phyloP scores from a whole-genome alignment of 2,888 invertebrate genomes.

The Hirtodrosophila confusa region DNA sequence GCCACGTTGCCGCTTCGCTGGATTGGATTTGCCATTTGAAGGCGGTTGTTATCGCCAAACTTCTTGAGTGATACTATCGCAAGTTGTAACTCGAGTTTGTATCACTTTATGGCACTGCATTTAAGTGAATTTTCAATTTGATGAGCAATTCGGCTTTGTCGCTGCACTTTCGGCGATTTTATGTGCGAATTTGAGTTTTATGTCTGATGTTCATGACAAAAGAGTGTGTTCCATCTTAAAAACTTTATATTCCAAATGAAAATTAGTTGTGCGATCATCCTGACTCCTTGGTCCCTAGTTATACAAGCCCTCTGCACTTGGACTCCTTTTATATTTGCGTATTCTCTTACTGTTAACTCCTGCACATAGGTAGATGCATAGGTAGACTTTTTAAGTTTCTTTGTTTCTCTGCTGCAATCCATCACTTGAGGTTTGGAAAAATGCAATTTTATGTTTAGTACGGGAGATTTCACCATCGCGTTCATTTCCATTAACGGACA shows the following conservation, averaged over 20 bases:
- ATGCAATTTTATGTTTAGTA: too few species aligned
- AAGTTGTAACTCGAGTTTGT: conserved; percentile 42
- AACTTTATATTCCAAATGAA: background rate
- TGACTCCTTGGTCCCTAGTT: too few species aligned
- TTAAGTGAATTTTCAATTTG: conserved; percentile 36
- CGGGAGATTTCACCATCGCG: too few species aligned
- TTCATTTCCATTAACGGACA: too few species aligned
- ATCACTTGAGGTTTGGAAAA: too few species aligned
- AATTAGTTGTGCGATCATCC: background rate
- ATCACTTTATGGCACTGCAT: conserved; percentile 30
- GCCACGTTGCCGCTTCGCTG: conserved; percentile 33
- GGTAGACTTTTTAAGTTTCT: too few species aligned
- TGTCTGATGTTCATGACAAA: conserved; percentile 3
- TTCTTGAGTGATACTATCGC: conserved; percentile 46
- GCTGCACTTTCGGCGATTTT: conserved; percentile 1
- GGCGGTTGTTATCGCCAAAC: conserved; percentile 47
- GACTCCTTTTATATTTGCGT: too few species aligned
- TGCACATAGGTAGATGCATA: too few species aligned
- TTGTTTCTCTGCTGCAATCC: too few species aligned
- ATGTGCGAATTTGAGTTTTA: conserved; percentile 28
- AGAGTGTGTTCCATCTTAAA: background rate
- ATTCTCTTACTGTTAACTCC: too few species aligned
- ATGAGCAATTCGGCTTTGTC: background rate
- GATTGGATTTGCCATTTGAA: conserved; percentile 29
- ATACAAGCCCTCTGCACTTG: too few species aligned